A percentile compares a stretch with the other conserved stretches of the same genome.
Evolutionary conservation across 2,888 invertebrate species (phyloP).

Genomic region (Sinhomidia bicolor): DNA sequence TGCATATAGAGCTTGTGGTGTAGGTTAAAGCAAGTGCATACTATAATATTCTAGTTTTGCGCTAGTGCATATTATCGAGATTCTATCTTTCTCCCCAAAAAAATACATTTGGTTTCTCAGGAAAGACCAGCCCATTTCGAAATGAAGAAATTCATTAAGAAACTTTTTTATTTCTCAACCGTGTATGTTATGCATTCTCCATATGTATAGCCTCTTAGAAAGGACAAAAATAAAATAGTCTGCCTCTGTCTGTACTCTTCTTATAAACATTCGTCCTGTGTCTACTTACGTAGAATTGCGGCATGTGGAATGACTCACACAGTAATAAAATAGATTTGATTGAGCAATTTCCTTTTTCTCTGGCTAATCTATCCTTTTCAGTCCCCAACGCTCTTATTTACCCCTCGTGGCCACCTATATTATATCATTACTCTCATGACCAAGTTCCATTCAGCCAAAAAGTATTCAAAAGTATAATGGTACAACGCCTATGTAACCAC

Average conservation of each 20-base stretch:
- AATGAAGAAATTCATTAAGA: constrained; percentile 46
- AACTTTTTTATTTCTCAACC: constrained; percentile 22
- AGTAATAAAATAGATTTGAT: constrained; percentile 69
- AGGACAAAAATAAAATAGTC: not conserved
- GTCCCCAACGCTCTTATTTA: constrained; percentile 23
- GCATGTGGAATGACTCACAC: constrained; percentile 56
- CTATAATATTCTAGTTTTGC: too few species aligned
- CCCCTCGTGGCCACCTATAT: constrained; percentile 1
- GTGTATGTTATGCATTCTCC: not conserved
- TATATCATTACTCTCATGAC: constrained; percentile 38
- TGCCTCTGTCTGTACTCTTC: too few species aligned
- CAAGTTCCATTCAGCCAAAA: constrained; percentile 42
- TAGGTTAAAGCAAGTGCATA: not conserved
- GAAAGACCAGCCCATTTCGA: not conserved
- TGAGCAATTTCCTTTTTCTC: constrained; percentile 63
- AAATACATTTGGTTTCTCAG: not conserved
- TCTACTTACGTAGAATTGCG: not conserved
- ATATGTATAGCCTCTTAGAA: not conserved
- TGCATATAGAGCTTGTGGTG: not conserved
- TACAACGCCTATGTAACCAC: constrained; percentile 18
- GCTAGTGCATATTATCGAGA: not conserved
- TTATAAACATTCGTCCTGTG: not conserved
- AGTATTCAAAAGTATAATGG: constrained; percentile 17
- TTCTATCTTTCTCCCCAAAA: not conserved
- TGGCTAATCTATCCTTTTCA: constrained; percentile 42